Evolutionary conservation across 2,888 invertebrate species (phyloP), one percentile per base, ranked within the genome.

Genomic region (Scrobipalpa atriplicella): DNA sequence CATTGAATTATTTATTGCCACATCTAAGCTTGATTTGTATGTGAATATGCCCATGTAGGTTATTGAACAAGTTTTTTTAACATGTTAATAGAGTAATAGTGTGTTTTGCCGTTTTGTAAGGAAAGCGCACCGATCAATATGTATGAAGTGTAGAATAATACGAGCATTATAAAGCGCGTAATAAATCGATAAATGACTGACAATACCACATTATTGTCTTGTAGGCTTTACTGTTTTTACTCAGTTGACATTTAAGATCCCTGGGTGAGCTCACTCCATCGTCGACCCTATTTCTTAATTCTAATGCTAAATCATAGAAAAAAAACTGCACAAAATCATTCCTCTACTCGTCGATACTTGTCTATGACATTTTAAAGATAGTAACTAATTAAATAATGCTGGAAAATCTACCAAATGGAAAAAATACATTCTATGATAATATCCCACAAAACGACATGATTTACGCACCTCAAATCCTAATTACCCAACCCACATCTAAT

Each of bases 11-110:
- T 63, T 63, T 63, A 63, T 63, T 63, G 52, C 63, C 13, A 54
- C 54, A 64, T 64, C 16, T 29, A 47, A 13, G 56, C 41, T 56
- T 64, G 64, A 64, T 64, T 64, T 64, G 54, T 64, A 64, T 64
- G 64, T 64, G 64, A 64, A 64, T 21, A 29, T 56, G 58, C 38
- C 58, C 58, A 58, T 58, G 13, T 58, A 58, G 16, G 58, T n/a
- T 58, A 38, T 38, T 13, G 58, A 58, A 58, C 38, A 58, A n/a
- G 16, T 38, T 38, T 38, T 29, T n/a, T 38, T 9, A 9, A 13
- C 6, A 38, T 29, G 38, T 38, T 58, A 38, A 58, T 58, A 58
- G 38, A 58, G 58, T 38, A 16, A 58, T 38, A 13, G 16, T 19
- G 29, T 63, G 47, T 63, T 63, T 63, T 51, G 58, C 18, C 29